Evolutionary conservation across 2,888 invertebrate species (phyloP), one percentile per base, ranked within the genome.

Genomic region (Galeruca laticollis): DNA sequence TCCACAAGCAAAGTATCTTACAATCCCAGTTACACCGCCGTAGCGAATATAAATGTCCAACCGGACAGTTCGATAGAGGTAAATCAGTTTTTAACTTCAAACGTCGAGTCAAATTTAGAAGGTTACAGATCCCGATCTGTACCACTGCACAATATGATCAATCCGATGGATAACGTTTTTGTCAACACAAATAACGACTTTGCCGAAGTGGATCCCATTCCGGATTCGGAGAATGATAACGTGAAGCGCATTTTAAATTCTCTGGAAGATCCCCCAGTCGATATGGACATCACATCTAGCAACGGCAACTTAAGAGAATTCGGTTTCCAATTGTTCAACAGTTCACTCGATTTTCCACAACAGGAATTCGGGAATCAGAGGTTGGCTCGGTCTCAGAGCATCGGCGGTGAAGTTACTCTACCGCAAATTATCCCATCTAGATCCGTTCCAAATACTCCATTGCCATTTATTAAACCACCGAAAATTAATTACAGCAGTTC

Each of bases 111-210:
- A 11, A 78, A 73, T 65, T 66, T 78, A 67, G 71, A 79, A 57
- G 75, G 66, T 69, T 85, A 82, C 72, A 87, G 95, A 63, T 94
- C 94, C 8, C 94, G 94, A 79, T 94, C 94, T 13, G 95, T 94
- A 60, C 95, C 95, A 0, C 65, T 82, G 18, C 77, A 78, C 60
- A 78, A 79, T 49, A 78, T 79, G 78, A 64, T 72, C 1, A 68
- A 64, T 43, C 68, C 69, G n/a, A 54, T 72, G 8, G 63, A 68
- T 26, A 61, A 61, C n/a, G 56, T 69, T 2, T 69, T 70, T 18
- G 40, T 49, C 37, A 37, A 52, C 43, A 49, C 65, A 21, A 72
- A 68, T 70, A 72, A 69, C 70, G 93, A 93, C 79, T 93, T 92
- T 80, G 90, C 90, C 70, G 93, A 93, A 79, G 92, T 93, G 74